Evolutionary conservation across 1,140 invertebrate species (phyloP), one percentile per base, ranked within the genome.

Genomic region (Sinonovacula constricta): DNA sequence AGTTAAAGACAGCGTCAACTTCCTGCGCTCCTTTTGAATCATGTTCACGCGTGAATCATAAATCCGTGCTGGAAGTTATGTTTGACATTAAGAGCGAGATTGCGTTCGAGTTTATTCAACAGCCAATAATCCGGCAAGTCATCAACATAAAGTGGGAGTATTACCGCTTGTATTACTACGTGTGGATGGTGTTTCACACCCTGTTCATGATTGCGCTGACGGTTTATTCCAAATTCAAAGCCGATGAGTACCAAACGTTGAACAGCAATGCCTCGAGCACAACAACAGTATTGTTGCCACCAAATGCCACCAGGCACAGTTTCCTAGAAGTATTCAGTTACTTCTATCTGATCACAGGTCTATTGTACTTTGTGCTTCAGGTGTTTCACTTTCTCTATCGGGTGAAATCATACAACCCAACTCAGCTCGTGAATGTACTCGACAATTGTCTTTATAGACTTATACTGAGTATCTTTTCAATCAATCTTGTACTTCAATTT

Each of bases 81-180:
- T 81, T 79, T 74, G 72, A 80, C 53, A 80, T 80, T 7, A 70
- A 80, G 33, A 30, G 54, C n/a, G 36, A 62, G 4, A 18, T 72
- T 3, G 82, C 82, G 10, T 81, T 81, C 39, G 74, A 79, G 33
- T 76, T 85, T 26, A 74, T 85, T 45, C 56, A 79, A 57, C 71
- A 65, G 28, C 34, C 63, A 33, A 76, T 80, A 10, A 28, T 85
- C 18, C 59, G 68, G 22, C 54, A 66, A 57, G 72, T 83, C 59
- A 83, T 85, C 53, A 77, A 79, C 59, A 71, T 74, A 51, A 85
- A 85, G 72, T 85, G 82, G 84, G 39, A 59, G 28, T 53, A 56
- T 26, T 82, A 82, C 53, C 28, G 67, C 26, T 59, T n/a, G 36
- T 59, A 67, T 28, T 83, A 80, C 77, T 77, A 72, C 31, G 28